These are phyloP conservation scores for Heliangelus exortis DNA, from an alignment of 2,797 vertebrate genomes.

Conservation along the genomic window DNA sequence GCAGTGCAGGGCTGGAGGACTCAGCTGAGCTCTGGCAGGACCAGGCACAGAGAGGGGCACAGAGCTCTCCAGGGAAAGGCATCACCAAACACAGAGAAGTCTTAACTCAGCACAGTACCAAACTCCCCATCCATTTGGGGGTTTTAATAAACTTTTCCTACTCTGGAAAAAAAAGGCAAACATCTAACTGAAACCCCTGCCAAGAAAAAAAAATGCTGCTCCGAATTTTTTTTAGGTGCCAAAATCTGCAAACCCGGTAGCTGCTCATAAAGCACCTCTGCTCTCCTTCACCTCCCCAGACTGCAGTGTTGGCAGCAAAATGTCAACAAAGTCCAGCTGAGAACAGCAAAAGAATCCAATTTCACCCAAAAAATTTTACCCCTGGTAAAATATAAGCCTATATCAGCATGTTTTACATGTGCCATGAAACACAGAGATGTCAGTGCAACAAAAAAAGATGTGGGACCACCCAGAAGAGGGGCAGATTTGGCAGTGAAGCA, in stretches of 20 bases:
- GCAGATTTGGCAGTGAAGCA: not conserved
- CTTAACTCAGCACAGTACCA: not conserved
- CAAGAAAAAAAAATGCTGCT: not conserved
- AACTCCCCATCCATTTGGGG: not conserved
- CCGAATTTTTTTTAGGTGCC: not conserved
- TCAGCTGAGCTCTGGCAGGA: accelerated
- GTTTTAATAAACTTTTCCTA: not conserved
- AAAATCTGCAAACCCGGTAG: accelerated
- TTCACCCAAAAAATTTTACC: not conserved
- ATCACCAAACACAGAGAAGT: not conserved
- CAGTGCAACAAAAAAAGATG: not conserved
- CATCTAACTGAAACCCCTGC: not conserved
- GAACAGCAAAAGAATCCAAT: not conserved
- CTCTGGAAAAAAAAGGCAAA: not conserved
- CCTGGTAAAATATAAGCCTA: not conserved
- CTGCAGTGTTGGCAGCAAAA: not conserved
- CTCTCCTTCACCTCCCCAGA: not conserved
- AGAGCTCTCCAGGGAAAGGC: not conserved
- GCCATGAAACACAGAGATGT: too few species aligned
- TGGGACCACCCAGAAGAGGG: not conserved
- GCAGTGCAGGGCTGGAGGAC: not conserved
- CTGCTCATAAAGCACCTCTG: not conserved
- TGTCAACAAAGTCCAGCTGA: not conserved
- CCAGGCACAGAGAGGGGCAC: not conserved
- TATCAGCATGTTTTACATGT: accelerated